phyloP scores from a whole-genome alignment of 2,113 vertebrate species.

The Centropus unirufus region DNA sequence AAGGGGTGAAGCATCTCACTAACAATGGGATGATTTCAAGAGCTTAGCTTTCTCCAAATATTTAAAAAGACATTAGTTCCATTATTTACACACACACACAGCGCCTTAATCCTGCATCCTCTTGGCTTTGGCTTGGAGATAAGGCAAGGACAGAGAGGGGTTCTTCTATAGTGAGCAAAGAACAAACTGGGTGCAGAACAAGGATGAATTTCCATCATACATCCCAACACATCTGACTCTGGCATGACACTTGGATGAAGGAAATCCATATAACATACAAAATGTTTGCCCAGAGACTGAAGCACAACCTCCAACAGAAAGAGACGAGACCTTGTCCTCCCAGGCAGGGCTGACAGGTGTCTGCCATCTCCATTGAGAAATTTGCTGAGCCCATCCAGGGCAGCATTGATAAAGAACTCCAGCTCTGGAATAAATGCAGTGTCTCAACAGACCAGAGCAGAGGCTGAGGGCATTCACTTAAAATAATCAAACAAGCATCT shows the following conservation, averaged over 20 bases:
- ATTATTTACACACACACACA: background rate
- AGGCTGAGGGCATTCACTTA: background rate
- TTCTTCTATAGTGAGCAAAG: background rate
- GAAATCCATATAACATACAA: background rate
- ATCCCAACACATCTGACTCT: background rate
- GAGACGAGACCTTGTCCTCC: background rate
- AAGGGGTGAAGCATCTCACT: background rate
- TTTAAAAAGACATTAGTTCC: background rate
- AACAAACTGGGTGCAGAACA: background rate
- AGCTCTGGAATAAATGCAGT: background rate
- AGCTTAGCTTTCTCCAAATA: background rate
- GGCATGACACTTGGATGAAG: background rate
- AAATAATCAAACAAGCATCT: background rate
- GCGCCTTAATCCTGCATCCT: background rate
- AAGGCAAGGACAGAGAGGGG: background rate
- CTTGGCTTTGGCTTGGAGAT: background rate
- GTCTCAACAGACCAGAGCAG: background rate
- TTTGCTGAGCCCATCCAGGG: background rate
- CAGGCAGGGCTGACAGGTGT: background rate
- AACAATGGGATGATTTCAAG: background rate
- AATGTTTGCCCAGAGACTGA: background rate
- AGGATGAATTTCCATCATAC: background rate
- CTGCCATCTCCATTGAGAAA: background rate
- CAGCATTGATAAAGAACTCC: background rate
- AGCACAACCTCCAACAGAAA: background rate